Base-by-base conservation (phyloP, 2,113 vertebrate genomes). In the Rhinopomastus cyanomelas region DNA sequence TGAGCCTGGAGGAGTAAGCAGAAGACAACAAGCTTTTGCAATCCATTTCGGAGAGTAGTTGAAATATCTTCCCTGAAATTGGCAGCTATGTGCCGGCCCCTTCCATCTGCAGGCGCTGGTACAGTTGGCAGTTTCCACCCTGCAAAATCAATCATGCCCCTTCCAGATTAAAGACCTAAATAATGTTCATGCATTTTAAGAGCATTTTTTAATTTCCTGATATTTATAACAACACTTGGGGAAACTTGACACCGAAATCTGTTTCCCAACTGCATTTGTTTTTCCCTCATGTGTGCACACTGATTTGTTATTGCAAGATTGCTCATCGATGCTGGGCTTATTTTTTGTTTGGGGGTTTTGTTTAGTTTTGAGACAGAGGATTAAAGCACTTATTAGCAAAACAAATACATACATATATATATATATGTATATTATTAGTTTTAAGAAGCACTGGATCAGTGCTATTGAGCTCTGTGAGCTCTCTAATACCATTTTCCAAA, bases 121-220 rank as follows among this genome's bases (percentile, higher is more conserved):
- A 95, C 91, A 96, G 91, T 94, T 96, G 95, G 95, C 93, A 94
- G 88, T 91, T 94, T 94, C 94, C 90, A 94, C 89, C 91, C 93
- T 94, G 93, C 82, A 96, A 96, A 96, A 95, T 96, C 93, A 96
- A 96, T 95, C 94, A 96, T 96, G 95, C 95, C 94, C 95, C 94
- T 96, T 96, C 92, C 94, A 95, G 93, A 96, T 96, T 95, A 95
- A 96, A 93, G 93, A 94, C 91, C 95, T 94, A 95, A 96, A 96
- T 94, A 96, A 94, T 91, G 91, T 94, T 96, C 91, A 94, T 93
- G 90, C 93, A 94, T 96, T 96, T 95, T 94, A 94, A 96, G 95
- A 81, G 88, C 85, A 95, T 92, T 95, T 96, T 96, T 95, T 91
- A 96, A 96, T 94, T 96, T 95, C 93, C 95, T 95, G 95, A 83